Evolutionary conservation across 2,113 vertebrate species (phyloP).

Genomic region (Tachysurus vachellii): DNA sequence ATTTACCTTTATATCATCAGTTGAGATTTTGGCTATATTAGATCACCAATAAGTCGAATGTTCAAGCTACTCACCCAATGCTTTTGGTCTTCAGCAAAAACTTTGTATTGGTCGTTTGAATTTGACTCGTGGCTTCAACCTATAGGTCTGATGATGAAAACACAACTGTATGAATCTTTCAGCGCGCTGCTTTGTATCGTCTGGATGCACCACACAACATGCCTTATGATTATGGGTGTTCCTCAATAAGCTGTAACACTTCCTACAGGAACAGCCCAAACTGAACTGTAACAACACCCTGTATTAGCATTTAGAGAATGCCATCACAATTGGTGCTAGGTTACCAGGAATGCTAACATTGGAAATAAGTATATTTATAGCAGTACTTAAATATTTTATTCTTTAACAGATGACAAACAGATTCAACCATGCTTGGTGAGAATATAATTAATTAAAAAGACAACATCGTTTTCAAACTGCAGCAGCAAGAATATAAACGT

Average conservation of each 20-base stretch:
- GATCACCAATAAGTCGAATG: not conserved
- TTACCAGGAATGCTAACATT: conserved; percentile 12
- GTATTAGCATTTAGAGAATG: not conserved
- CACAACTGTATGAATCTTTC: not conserved
- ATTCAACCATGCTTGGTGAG: no score
- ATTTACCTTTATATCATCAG: not conserved
- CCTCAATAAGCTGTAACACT: not conserved
- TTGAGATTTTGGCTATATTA: not conserved
- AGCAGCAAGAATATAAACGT: not conserved
- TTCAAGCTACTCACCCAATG: not conserved
- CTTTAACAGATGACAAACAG: not conserved
- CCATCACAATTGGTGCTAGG: not conserved
- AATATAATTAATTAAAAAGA: not conserved
- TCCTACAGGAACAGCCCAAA: not conserved
- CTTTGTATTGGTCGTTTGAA: not conserved
- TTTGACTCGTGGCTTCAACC: not conserved
- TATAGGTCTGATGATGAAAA: not conserved
- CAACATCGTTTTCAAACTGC: not conserved
- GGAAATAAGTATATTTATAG: not conserved
- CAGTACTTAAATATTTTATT: not conserved
- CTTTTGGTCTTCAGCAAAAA: not conserved
- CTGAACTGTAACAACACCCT: not conserved
- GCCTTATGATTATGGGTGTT: not conserved
- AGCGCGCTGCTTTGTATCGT: not conserved
- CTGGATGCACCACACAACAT: not conserved